A percentile compares a stretch with the other conserved stretches of the same genome.
These are phyloP conservation scores for Drosophila insularis DNA, from an alignment of 1,140 invertebrate species.

Conservation along the genomic window DNA sequence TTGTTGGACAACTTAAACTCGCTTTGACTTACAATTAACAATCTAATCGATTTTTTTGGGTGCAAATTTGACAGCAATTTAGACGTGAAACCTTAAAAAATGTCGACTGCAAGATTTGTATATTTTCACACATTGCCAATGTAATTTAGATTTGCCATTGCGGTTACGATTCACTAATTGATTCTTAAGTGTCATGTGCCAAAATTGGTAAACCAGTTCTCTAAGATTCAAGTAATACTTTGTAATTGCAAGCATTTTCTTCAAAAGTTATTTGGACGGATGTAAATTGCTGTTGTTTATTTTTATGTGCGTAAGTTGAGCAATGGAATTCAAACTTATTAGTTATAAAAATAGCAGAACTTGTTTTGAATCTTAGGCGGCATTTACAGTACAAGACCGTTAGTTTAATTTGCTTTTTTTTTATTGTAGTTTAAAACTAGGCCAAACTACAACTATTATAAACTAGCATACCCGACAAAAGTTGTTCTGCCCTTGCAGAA, in stretches of 20 bases:
- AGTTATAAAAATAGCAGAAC: not conserved
- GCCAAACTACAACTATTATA: not conserved
- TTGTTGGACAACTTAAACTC: not conserved
- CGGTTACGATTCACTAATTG: conserved; percentile 58
- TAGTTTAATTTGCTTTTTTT: not conserved
- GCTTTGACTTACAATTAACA: conserved; percentile 2
- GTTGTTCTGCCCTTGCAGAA: no score
- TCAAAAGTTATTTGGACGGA: conserved; percentile 29
- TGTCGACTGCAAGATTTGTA: no score
- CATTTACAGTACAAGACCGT: not conserved
- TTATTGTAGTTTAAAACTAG: no score
- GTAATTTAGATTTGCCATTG: conserved; percentile 56
- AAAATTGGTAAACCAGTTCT: conserved; percentile 38
- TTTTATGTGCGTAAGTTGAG: not conserved
- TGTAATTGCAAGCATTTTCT: conserved; percentile 20
- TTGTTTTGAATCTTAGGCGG: not conserved
- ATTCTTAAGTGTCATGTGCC: conserved; percentile 63
- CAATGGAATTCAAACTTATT: not conserved
- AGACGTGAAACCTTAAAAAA: conserved; percentile 2
- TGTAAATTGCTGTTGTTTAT: conserved; percentile 14
- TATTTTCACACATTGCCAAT: conserved; percentile 66
- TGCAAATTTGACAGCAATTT: conserved; percentile 41
- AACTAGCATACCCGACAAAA: no score
- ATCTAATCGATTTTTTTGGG: conserved; percentile 32
- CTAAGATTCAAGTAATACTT: conserved; percentile 20